Conservation (phyloP, 35 echinoderm and acorn worm species). For the Lytechinus pictus region DNA sequence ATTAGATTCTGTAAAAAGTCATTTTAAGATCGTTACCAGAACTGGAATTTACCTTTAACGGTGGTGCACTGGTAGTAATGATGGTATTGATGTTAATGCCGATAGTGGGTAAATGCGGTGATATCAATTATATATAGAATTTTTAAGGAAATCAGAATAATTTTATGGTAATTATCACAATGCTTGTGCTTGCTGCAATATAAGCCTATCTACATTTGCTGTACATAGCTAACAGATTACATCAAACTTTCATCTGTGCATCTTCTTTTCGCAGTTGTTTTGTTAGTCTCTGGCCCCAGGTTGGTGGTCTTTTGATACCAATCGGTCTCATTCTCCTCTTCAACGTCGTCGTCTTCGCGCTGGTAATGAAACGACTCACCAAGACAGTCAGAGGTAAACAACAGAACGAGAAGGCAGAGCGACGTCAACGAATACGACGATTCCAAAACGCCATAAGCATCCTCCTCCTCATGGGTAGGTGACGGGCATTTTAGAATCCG, state of each 20-base stretch:
- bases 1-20: too few species aligned
- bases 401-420: neutral
- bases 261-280: constrained; percentile 54
- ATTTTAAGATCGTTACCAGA: too few species aligned
- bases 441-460: constrained; percentile 67
- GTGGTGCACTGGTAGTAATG: too few species aligned
- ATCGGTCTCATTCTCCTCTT: constrained; percentile 65
- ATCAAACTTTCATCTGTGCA: neutral
- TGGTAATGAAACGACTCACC: constrained; percentile 59
- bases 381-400: constrained; percentile 16
- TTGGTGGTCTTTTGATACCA: constrained; percentile 33
- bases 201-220: too few species aligned
- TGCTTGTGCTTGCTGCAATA: too few species aligned
- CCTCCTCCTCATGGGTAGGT: constrained; percentile 57
- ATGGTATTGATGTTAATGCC: too few species aligned
- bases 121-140: too few species aligned
- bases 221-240: neutral
- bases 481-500: neutral
- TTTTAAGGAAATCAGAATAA: too few species aligned
- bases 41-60: too few species aligned
- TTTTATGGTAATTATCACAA: too few species aligned
- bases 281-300: constrained; percentile 29
- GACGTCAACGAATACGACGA: constrained; percentile 41
- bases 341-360: constrained; percentile 59
- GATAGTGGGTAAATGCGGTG: too few species aligned